These are phyloP conservation scores for Andrena haemorrhoa DNA, from an alignment of 2,888 invertebrate genomes.

Conservation along the genomic window DNA sequence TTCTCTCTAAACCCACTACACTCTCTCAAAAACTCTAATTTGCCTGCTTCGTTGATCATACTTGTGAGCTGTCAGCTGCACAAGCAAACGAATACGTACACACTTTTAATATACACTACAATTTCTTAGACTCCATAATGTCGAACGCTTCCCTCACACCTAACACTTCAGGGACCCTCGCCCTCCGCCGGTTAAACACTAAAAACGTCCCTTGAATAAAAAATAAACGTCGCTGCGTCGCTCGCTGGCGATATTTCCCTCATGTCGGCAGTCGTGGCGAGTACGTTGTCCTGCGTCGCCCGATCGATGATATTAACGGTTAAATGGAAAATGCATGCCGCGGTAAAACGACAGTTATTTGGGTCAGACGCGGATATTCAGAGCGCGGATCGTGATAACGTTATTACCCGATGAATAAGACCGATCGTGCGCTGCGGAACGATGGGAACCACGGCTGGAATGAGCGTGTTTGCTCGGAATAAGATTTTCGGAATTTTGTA, in stretches of 20 bases:
- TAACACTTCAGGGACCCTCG: background rate
- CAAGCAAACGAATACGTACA: no score
- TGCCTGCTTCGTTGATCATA: no score
- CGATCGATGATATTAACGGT: slow-evolving; percentile 68
- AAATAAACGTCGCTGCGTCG: slow-evolving; percentile 59
- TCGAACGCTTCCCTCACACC: background rate
- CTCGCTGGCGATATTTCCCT: background rate
- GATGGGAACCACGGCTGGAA: background rate
- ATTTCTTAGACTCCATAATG: no score
- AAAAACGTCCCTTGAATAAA: slow-evolving; percentile 64
- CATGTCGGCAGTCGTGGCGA: slow-evolving; percentile 33
- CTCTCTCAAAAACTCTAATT: no score
- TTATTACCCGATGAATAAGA: slow-evolving; percentile 51
- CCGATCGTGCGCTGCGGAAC: slow-evolving; percentile 3
- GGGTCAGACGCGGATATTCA: slow-evolving; percentile 46
- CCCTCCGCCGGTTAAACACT: slow-evolving; percentile 22
- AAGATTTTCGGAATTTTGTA: slow-evolving; percentile 37
- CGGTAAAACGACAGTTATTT: slow-evolving; percentile 55
- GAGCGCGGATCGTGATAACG: slow-evolving; percentile 44
- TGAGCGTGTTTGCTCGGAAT: slow-evolving; percentile 21
- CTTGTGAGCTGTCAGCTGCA: no score
- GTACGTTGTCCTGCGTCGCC: slow-evolving; percentile 20
- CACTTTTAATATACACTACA: background rate
- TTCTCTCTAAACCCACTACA: no score
- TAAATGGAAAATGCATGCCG: slow-evolving; percentile 61